phyloP scores from a whole-genome alignment of 2,797 vertebrate species.

The Clarias fuscus region DNA sequence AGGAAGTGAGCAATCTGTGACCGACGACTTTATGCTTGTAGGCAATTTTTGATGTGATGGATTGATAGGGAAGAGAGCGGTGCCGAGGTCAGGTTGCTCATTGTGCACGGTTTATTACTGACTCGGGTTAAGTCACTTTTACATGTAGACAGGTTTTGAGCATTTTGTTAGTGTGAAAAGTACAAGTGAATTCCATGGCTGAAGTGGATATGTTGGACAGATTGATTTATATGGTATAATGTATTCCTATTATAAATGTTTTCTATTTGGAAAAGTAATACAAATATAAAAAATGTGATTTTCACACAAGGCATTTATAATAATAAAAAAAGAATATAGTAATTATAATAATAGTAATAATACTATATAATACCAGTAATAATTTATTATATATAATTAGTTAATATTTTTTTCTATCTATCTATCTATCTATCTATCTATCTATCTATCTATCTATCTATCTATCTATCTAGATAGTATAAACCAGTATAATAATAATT shows the following conservation, averaged over 20 bases:
- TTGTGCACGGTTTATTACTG: conserved; percentile 30
- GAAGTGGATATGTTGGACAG: not conserved
- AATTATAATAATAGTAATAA: too few species aligned
- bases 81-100: conserved; percentile 14
- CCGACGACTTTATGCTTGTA: conserved; percentile 36
- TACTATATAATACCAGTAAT: too few species aligned
- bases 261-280: not conserved
- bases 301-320: not conserved
- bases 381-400: too few species aligned
- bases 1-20: conserved; percentile 78
- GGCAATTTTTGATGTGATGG: conserved; percentile 39
- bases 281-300: not conserved
- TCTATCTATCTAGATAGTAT: too few species aligned
- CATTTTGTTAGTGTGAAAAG: not conserved
- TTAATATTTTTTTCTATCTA: too few species aligned
- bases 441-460: too few species aligned
- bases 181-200: not conserved
- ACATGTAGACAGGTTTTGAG: too few species aligned
- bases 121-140: conserved; percentile 1
- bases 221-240: not conserved
- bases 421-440: too few species aligned
- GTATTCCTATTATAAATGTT: not conserved
- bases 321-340: too few species aligned
- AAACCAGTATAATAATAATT: too few species aligned
- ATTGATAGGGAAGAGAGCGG: conserved; percentile 38